These are phyloP conservation scores for Carollia perspicillata DNA, from an alignment of 2,113 vertebrate genomes.

Conservation along the genomic window DNA sequence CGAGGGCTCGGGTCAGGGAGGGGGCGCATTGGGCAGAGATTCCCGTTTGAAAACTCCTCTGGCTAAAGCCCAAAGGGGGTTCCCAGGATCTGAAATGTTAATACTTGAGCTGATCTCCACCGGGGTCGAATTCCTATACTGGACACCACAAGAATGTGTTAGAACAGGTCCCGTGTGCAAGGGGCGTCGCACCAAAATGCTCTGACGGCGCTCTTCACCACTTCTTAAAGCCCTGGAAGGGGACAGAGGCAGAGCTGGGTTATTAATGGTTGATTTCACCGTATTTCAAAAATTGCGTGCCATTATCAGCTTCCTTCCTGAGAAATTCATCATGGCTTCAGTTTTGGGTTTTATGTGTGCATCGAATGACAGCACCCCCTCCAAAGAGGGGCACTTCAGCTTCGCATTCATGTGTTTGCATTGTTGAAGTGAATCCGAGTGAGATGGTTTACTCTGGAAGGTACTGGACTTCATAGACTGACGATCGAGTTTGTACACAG, in stretches of 20 bases:
- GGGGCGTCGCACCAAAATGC: slow-evolving; percentile 39
- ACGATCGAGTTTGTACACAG: slow-evolving; percentile 48
- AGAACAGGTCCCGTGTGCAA: slow-evolving; percentile 70
- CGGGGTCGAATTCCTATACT: slow-evolving; percentile 69
- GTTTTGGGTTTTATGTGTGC: background rate
- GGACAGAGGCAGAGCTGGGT: background rate
- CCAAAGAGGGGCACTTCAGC: background rate
- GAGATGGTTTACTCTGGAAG: slow-evolving; percentile 26
- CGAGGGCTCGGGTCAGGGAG: slow-evolving; percentile 1
- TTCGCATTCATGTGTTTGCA: background rate
- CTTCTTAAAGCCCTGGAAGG: background rate
- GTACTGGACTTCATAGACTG: slow-evolving; percentile 26
- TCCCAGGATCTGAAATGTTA: slow-evolving; percentile 39
- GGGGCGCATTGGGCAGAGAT: background rate
- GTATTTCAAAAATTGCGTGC: background rate
- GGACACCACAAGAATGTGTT: slow-evolving; percentile 77
- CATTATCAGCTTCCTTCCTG: background rate
- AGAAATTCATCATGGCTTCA: background rate
- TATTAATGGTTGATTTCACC: background rate
- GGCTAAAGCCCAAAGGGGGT: slow-evolving; percentile 40
- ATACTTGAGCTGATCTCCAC: background rate
- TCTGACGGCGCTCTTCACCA: background rate
- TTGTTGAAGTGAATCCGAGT: slow-evolving; percentile 22
- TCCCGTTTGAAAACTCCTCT: slow-evolving; percentile 29
- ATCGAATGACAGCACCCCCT: background rate